A percentile compares a stretch with the other conserved stretches of the same genome.
Evolutionary conservation across 2,888 invertebrate genomes (phyloP).

Genomic region (Heliconius hortense): DNA sequence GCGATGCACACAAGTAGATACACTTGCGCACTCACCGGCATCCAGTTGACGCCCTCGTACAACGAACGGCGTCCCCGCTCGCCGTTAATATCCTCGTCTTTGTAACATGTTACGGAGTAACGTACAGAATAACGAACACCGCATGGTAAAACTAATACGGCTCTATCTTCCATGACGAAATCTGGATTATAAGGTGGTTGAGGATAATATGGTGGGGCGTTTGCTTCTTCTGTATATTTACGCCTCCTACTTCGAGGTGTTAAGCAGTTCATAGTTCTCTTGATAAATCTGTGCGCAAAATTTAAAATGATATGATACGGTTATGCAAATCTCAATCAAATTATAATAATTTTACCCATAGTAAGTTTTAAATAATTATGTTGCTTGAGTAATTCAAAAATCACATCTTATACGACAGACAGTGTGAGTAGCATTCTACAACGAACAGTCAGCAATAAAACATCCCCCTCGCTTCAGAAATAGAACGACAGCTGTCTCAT

Average conservation of each 20-base stretch:
- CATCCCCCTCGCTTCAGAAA: slow-evolving; percentile 68
- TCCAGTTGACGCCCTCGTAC: slow-evolving; percentile 76
- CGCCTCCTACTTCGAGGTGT: slow-evolving; percentile 55
- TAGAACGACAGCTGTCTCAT: slow-evolving; percentile 73
- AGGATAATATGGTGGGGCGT: slow-evolving; percentile 62
- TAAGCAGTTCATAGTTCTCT: slow-evolving; percentile 68
- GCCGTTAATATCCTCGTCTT: slow-evolving; percentile 52
- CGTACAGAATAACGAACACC: slow-evolving; percentile 52
- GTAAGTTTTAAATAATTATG: too few species aligned
- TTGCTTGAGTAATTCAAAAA: not conserved
- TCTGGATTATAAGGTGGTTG: slow-evolving; percentile 73
- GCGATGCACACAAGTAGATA: slow-evolving; percentile 58
- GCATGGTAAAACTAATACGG: slow-evolving; percentile 50
- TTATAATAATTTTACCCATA: not conserved
- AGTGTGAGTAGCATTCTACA: slow-evolving; percentile 43
- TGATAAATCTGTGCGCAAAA: slow-evolving; percentile 14
- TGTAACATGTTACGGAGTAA: slow-evolving; percentile 42
- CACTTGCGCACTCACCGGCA: slow-evolving; percentile 75
- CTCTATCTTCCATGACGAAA: slow-evolving; percentile 55
- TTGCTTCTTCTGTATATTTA: slow-evolving; percentile 58
- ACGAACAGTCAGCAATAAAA: slow-evolving; percentile 47
- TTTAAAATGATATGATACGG: not conserved
- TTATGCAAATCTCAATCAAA: not conserved
- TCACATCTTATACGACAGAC: slow-evolving; percentile 38
- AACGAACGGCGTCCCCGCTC: slow-evolving; percentile 69